A percentile compares a stretch with the other conserved stretches of the same genome.
phyloP scores from a whole-genome alignment of 2,797 vertebrate species.

The Gymnoscopelus microlampas region DNA sequence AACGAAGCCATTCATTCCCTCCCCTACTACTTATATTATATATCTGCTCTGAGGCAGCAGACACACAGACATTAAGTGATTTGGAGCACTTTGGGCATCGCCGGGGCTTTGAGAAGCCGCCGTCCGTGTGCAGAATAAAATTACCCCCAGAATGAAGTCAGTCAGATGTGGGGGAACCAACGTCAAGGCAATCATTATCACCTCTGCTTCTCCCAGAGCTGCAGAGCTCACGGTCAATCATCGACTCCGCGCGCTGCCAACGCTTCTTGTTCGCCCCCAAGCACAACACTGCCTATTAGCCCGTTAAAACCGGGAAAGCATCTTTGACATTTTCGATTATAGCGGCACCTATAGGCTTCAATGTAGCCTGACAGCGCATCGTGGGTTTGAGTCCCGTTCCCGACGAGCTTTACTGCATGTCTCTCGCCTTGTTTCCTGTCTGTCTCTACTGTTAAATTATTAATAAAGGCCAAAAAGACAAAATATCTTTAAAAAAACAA shows the following conservation, averaged over 20 bases:
- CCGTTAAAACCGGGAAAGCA: too few species aligned
- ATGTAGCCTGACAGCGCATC: too few species aligned
- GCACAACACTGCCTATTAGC: slow-evolving; percentile 48
- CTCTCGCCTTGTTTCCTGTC: too few species aligned
- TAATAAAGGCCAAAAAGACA: too few species aligned
- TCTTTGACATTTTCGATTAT: too few species aligned
- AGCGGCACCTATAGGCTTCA: too few species aligned
- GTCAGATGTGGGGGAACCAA: slow-evolving; percentile 31
- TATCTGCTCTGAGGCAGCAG: slow-evolving; percentile 1
- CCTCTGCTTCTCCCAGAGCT: slow-evolving; percentile 43
- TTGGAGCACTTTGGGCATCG: slow-evolving; percentile 5
- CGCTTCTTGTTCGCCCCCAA: slow-evolving; percentile 45
- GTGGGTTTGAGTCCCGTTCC: too few species aligned
- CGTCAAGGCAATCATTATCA: slow-evolving; percentile 56
- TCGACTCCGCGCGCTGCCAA: slow-evolving; percentile 40
- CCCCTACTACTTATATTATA: neutral
- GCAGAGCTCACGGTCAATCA: slow-evolving; percentile 48
- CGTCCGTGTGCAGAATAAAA: slow-evolving; percentile 12
- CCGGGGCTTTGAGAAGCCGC: neutral
- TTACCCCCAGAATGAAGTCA: slow-evolving; percentile 29
- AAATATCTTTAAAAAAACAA: too few species aligned
- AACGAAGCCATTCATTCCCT: neutral
- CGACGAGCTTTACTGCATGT: too few species aligned
- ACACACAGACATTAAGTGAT: neutral
- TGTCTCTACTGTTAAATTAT: too few species aligned